A percentile compares a stretch with the other conserved stretches of the same genome.
These are phyloP conservation scores for Smittia aterrima DNA, from an alignment of 2,888 invertebrate species.

Conservation along the genomic window DNA sequence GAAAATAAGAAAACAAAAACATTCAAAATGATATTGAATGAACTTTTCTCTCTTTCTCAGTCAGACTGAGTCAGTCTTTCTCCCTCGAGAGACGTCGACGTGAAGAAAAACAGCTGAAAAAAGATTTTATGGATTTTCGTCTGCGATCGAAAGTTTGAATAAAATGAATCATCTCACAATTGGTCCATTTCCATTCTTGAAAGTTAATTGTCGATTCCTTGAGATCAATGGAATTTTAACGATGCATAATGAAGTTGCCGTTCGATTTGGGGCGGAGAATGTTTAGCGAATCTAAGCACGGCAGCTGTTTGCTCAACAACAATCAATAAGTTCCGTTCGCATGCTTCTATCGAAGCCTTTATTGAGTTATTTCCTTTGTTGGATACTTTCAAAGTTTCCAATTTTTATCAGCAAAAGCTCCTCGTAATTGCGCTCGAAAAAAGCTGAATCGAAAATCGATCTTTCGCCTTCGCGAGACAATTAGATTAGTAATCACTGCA, in stretches of 20 bases:
- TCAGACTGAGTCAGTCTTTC: background rate
- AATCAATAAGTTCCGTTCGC: constrained; percentile 12
- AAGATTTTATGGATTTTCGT: constrained; percentile 30
- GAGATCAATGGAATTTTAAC: background rate
- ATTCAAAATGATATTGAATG: background rate
- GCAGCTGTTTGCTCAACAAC: background rate
- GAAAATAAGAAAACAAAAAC: background rate
- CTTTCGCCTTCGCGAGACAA: constrained; percentile 19
- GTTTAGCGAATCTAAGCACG: background rate
- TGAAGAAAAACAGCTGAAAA: constrained; percentile 39
- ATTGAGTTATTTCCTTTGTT: constrained; percentile 22
- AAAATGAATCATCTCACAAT: background rate
- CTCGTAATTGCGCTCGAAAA: background rate
- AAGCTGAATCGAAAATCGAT: background rate
- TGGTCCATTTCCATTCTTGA: background rate
- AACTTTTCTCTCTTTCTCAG: background rate
- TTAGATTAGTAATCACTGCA: constrained; percentile 34
- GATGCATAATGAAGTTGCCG: background rate
- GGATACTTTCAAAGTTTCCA: background rate
- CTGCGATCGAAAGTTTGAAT: constrained; percentile 8
- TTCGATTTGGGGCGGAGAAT: background rate
- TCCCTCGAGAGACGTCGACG: constrained; percentile 4
- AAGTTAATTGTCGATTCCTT: background rate
- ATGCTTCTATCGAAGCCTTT: background rate
- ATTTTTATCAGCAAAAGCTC: constrained; percentile 3